Evolutionary conservation across 1,140 invertebrate species (phyloP).

Genomic region (Apis dorsata): DNA sequence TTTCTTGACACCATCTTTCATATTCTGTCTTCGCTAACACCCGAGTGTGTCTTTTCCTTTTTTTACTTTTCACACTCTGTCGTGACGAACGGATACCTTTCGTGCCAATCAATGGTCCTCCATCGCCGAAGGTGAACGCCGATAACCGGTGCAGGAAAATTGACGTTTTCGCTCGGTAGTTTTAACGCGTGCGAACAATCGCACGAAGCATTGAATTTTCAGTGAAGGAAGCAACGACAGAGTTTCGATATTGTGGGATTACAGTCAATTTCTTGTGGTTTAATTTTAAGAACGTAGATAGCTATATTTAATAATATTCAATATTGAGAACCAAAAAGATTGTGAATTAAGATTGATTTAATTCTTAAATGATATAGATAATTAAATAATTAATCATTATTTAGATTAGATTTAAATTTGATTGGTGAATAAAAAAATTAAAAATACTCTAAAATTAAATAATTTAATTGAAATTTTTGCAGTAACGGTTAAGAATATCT

Average conservation of each 20-base stretch:
- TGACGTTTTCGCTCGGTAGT: conserved; percentile 40
- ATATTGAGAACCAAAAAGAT: background rate
- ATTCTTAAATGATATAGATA: background rate
- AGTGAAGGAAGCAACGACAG: conserved; percentile 3
- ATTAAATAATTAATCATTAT: no score
- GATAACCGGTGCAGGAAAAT: conserved; percentile 44
- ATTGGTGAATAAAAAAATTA: no score
- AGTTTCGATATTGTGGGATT: background rate
- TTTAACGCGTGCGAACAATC: conserved; percentile 8
- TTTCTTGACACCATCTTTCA: conserved; percentile 19
- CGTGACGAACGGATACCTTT: conserved; percentile 30
- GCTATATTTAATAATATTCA: background rate
- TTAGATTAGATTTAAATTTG: no score
- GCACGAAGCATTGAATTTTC: background rate
- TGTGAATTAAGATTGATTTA: background rate
- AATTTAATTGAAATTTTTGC: no score
- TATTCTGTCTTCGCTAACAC: conserved; percentile 31
- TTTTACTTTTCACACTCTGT: conserved; percentile 10
- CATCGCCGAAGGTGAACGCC: conserved; percentile 50
- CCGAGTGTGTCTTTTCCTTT: background rate
- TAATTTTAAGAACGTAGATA: background rate
- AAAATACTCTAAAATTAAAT: no score
- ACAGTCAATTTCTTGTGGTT: background rate
- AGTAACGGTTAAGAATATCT: background rate
- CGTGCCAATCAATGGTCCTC: conserved; percentile 43